phyloP scores from a whole-genome alignment of 1,140 invertebrate species.

The Eurosta solidaginis region DNA sequence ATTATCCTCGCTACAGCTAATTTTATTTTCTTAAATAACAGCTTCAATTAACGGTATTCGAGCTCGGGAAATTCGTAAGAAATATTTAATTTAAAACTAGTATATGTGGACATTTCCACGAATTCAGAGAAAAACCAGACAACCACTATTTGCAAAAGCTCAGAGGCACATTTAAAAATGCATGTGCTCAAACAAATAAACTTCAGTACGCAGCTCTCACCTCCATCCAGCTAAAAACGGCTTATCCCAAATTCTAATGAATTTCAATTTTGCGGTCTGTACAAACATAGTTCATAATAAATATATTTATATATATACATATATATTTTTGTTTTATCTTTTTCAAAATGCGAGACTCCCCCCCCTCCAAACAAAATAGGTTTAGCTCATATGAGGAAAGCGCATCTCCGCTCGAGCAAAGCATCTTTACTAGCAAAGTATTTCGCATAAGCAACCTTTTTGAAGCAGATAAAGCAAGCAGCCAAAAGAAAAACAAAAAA shows the following conservation, averaged over 20 bases:
- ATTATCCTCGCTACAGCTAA: too few species aligned
- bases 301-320: too few species aligned
- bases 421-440: conserved; percentile 3
- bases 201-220: not conserved
- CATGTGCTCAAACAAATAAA: not conserved
- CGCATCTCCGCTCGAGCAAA: not conserved
- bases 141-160: too few species aligned
- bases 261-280: not conserved
- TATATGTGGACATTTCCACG: too few species aligned
- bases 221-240: not conserved
- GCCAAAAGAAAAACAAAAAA: not conserved
- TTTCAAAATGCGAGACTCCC: not conserved
- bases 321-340: not conserved
- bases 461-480: not conserved
- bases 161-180: too few species aligned
- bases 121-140: too few species aligned
- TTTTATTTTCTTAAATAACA: too few species aligned
- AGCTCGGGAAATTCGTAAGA: too few species aligned
- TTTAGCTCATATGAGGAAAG: not conserved
- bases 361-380: not conserved
- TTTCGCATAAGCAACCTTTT: conserved; percentile 6
- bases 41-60: too few species aligned
- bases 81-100: too few species aligned
- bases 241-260: conserved; percentile 10
- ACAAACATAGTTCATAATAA: not conserved